Evolutionary conservation across 2,888 invertebrate species (phyloP), one percentile per base, ranked within the genome.

Genomic region (Aquatica leii): DNA sequence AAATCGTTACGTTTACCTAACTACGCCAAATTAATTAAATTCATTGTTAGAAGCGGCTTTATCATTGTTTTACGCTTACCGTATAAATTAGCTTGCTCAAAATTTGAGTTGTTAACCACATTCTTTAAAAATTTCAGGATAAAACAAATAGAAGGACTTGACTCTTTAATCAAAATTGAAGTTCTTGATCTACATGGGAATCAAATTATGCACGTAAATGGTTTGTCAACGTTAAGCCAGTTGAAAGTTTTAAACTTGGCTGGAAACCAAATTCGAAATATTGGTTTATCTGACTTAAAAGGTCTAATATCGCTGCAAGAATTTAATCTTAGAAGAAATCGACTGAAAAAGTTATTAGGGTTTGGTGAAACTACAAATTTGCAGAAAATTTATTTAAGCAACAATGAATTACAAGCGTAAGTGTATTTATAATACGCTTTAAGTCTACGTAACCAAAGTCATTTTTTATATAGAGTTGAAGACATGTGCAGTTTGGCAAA

Each of bases 151-250:
- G 93, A 94, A 80, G 91, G 92, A 0, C 82, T 95, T 59, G 86
- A 89, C 65, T 85, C 84, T 65, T 82, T 94, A 53, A 78, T 85
- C 24, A 93, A 94, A 73, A 81, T 97, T 67, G 95, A 97, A 82
- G 95, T 97, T 8, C 82, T 97, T 66, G 97, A 97, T 83, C 85
- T 97, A 69, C 97, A 97, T 81, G 96, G 96, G 24, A 97, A 97
- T 82, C 91, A 94, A 82, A 92, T 97, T 70, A 83, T 85, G 31
- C 82, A 82, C 68, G 87, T 94, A 15, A 85, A 84, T 20, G 93
- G 93, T 50, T 82, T 95, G 69, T 84, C 86, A 34, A 85, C 83
- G 73, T 86, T 95, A 66, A 84, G 83, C 54, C 91, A 94, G 72
- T 82, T 97, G 53, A 93, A 96, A 82, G 95, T 97, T 11, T 85